Base-by-base conservation (phyloP, 2,797 vertebrate genomes). In the Carduelis carduelis region DNA sequence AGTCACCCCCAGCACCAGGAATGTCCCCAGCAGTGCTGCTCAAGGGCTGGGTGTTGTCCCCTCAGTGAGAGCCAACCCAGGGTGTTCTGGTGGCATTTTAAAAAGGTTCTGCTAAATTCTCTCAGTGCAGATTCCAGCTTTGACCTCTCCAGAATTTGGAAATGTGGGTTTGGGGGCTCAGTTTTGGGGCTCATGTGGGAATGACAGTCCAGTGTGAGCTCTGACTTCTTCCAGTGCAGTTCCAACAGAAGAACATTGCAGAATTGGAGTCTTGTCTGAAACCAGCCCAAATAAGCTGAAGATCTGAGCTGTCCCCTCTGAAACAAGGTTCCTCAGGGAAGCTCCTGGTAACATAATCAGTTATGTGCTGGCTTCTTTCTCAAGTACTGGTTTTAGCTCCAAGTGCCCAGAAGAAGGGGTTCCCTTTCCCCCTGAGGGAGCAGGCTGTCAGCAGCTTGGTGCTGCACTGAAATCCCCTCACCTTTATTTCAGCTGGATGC, bases 161-260 rank as follows among this genome's bases (percentile, higher is more conserved):
- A 72, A 24, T 39, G 28, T 21, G 61, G 14, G 9, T 80, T 52
- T 28, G 22, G 74, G 41, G 57, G 46, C 23, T 71, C n/a, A 1
- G 1, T n/a, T 12, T 53, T 24, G 32, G 28, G 50, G 59, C 26
- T 74, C 2, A 0, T 15, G 19, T 27, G 28, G 18, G 61, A 70
- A 28, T 5, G 57, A 22, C 1, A 11, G 24, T n/a, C 2, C 4
- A 63, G 1, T 12, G n/a, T 8, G 22, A 77, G 18, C 13, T 15
- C 9, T 39, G 34, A 8, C 41, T 69, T 34, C 12, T 84, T 39
- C 44, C 24, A 19, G 14, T 19, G 20, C 16, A 26, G 23, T 26
- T 64, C 18, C 20, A 17, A 6, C 32, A 12, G 50, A n/a, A 18
- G 64, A 30, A 30, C 18, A n/a, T 14, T 66, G 41, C 65, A 53